Conservation (phyloP, 2,797 vertebrate genomes). For the Epinephelus malabaricus region DNA sequence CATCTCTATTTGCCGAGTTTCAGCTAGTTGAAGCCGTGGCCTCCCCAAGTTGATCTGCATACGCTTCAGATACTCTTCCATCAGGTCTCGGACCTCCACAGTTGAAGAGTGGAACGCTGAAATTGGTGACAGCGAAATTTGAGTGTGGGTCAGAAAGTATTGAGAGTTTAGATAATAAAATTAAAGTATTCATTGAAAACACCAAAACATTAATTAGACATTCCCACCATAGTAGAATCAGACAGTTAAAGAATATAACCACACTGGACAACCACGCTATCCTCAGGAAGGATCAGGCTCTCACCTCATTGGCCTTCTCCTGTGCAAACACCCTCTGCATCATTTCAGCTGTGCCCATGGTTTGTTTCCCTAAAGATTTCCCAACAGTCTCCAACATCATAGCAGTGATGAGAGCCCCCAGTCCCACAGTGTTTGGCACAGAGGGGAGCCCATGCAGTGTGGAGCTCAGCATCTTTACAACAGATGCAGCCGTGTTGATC, state of each 20-base stretch:
- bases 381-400: too few species aligned
- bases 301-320: too few species aligned
- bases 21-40: neutral
- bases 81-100: neutral
- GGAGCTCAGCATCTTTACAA: too few species aligned
- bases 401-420: too few species aligned
- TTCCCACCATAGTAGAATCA: too few species aligned
- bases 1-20: neutral
- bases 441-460: too few species aligned
- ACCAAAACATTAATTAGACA: neutral
- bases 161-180: neutral
- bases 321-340: too few species aligned
- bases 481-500: too few species aligned
- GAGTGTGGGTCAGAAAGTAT: neutral
- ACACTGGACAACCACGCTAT: neutral
- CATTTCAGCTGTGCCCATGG: too few species aligned
- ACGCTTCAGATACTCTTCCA: slow-evolving; percentile 2
- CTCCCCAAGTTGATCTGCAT: neutral
- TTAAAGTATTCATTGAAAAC: neutral
- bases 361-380: too few species aligned
- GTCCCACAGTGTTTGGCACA: too few species aligned
- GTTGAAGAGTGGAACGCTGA: neutral
- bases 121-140: neutral
- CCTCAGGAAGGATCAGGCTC: too few species aligned
- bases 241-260: neutral